phyloP scores from a whole-genome alignment of 2,797 vertebrate species.

The Masticophis lateralis region DNA sequence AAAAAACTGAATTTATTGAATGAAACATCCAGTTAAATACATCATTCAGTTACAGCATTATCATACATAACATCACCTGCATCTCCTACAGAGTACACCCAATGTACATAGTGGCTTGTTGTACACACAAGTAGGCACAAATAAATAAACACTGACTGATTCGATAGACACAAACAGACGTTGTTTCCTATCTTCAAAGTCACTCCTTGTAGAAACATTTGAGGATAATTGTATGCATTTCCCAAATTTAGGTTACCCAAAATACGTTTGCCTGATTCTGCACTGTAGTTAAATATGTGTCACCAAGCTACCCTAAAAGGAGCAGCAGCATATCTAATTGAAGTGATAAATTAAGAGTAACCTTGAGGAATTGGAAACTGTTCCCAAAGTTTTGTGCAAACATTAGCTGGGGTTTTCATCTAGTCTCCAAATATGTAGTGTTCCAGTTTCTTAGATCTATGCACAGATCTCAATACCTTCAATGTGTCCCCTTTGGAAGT shows the following conservation, averaged over 20 bases:
- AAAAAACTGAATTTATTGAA: constrained; percentile 76
- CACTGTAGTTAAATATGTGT: not conserved
- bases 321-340: not conserved
- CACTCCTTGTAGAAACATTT: not conserved
- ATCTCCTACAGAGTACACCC: constrained; percentile 16
- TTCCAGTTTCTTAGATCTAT: not conserved
- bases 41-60: constrained; percentile 45
- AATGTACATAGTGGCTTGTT: not conserved
- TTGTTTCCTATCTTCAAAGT: not conserved
- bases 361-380: not conserved
- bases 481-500: not conserved
- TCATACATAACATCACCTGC: constrained; percentile 8
- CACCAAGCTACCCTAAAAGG: not conserved
- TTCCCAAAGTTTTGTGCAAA: not conserved
- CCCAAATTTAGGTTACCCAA: not conserved
- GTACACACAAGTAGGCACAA: constrained; percentile 24
- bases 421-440: not conserved
- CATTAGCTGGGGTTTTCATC: not conserved
- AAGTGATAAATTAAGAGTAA: not conserved
- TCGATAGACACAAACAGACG: constrained; percentile 30
- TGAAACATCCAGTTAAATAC: constrained; percentile 53
- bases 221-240: not conserved
- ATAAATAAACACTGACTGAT: constrained; percentile 31
- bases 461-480: not conserved
- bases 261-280: not conserved